Evolutionary conservation across 2,113 vertebrate genomes (phyloP).

Genomic region (Rhinopomastus cyanomelas): DNA sequence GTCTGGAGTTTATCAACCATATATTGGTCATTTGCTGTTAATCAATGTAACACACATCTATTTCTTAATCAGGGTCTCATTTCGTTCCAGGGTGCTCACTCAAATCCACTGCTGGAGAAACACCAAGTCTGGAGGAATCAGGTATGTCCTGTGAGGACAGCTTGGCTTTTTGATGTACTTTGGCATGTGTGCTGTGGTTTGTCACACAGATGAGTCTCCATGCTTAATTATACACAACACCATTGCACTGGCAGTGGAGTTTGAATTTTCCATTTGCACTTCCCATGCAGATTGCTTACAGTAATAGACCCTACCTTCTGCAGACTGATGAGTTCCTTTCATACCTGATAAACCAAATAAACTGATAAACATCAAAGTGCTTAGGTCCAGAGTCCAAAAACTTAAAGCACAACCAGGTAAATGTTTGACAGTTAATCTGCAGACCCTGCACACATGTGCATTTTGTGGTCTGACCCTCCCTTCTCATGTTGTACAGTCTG

Average conservation of each 20-base stretch:
- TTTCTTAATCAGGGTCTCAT: not conserved
- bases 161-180: not conserved
- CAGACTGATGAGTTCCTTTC: not conserved
- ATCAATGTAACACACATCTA: not conserved
- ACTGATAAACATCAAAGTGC: slow-evolving; percentile 21
- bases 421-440: not conserved
- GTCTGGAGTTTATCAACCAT: slow-evolving; percentile 46
- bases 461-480: not conserved
- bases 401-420: not conserved
- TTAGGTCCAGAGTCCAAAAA: not conserved
- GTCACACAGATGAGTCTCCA: not conserved
- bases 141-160: not conserved
- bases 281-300: not conserved
- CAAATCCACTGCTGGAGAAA: not conserved
- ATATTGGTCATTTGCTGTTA: slow-evolving; percentile 18
- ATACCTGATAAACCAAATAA: not conserved
- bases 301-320: not conserved
- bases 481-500: not conserved
- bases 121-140: not conserved
- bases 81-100: not conserved
- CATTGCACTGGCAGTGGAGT: not conserved
- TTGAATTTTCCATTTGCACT: not conserved
- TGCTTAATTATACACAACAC: not conserved
- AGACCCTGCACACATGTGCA: not conserved
- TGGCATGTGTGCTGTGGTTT: not conserved